Evolutionary conservation across 2,888 invertebrate genomes (phyloP), one percentile per base, ranked within the genome.

Genomic region (Stenodera caucasica): DNA sequence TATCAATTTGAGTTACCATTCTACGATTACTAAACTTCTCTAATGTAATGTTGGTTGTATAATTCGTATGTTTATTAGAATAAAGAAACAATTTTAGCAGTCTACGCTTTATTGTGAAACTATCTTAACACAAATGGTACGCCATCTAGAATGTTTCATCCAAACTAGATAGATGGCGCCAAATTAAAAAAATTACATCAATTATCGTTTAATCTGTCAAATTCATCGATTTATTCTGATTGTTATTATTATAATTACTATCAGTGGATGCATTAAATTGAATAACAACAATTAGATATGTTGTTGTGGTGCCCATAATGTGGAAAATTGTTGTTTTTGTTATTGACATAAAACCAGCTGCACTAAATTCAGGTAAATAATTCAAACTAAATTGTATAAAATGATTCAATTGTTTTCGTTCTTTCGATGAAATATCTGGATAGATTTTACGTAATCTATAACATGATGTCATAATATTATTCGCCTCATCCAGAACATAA

Each of bases 281-380:
- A 12, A 51, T 30, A n/a, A 51, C 12, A 5, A 51, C 30, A 51
- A 51, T 51, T 18, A 51, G 18, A 26, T 51, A 51, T 12, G 51
- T 51, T 9, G 5, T 51, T 18, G 51, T 51, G 11, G 51, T 51
- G 2, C 51, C 51, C 14, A 51, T 29, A n/a, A 51, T 51, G 7
- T 51, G 51, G 11, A 51, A 51, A 11, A 51, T 32, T 18, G 51
- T 51, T 5, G 51, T 51, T 51, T 26, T 51, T 12, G 51, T 51
- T 11, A 51, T 30, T 1, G 4, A 8, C 15, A 51, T 14, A 26
- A 51, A 51, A 32, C 51, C 51, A 11, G 51, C 51, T 1, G 51
- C 30, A 26, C 15, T 51, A 32, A 51, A 51, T 51, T 51, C 51
- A 2, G 51, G 51, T 12, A 14, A 12, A 26, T 51, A 15, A 18